Percentiles rank a stretch among this genome's conserved stretches.
Evolutionary conservation across 2,113 vertebrate genomes (phyloP).

Genomic region (Phrynosoma platyrhinos): DNA sequence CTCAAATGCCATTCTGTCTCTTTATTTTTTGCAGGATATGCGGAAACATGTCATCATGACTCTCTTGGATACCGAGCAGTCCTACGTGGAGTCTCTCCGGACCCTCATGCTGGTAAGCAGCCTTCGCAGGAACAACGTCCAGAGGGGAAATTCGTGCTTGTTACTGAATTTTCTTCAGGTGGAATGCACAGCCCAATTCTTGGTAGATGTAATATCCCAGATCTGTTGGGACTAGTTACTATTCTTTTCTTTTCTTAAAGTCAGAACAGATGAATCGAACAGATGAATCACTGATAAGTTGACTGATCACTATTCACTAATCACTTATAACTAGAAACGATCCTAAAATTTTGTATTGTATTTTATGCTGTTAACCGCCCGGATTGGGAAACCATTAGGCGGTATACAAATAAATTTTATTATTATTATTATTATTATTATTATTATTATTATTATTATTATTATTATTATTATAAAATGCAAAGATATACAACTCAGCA

Average conservation of each 20-base stretch:
- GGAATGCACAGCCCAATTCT: not conserved
- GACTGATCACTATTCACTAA: too few species aligned
- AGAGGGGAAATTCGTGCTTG: not conserved
- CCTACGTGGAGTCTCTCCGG: constrained; percentile 96
- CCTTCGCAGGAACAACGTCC: accelerated
- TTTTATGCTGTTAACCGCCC: too few species aligned
- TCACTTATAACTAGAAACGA: too few species aligned
- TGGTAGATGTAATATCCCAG: not conserved
- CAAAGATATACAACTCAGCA: too few species aligned
- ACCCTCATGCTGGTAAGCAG: constrained; percentile 92
- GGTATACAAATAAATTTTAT: too few species aligned
- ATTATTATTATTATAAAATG: too few species aligned
- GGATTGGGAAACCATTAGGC: too few species aligned
- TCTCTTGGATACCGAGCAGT: constrained; percentile 95
- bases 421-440: too few species aligned
- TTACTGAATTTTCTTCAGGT: not conserved
- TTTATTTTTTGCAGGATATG: constrained; percentile 88
- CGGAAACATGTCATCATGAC: constrained; percentile 99
- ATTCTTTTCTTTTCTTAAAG: not conserved
- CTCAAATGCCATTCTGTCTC: not conserved
- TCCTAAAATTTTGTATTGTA: too few species aligned
- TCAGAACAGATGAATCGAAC: too few species aligned
- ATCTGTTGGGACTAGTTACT: not conserved
- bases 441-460: too few species aligned
- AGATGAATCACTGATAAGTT: too few species aligned